Base-by-base conservation (phyloP, 1,140 invertebrate genomes). In the Conopomorpha cramerella region DNA sequence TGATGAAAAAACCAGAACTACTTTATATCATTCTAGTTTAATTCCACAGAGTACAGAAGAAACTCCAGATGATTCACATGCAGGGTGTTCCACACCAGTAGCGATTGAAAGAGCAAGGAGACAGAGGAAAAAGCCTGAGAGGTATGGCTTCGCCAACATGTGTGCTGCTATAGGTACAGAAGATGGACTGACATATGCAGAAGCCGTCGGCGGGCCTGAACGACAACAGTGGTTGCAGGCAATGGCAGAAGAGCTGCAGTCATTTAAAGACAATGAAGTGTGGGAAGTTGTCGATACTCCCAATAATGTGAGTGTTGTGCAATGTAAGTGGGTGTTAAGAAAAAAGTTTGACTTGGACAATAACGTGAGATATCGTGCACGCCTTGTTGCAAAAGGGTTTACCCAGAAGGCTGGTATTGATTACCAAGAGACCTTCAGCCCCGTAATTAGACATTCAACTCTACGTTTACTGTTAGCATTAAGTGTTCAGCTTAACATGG, bases 371-470 rank as follows among this genome's bases (percentile, higher is more conserved):
- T 54, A 46, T 35, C 67, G 61, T 30, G 45, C 55, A 0, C 17
- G 66, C 16, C 41, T 77, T 0, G 64, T 66, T 8, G 51, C 55
- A 4, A 43, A 41, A 36, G 67, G 67, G 1, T 72, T 45, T 41
- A 30, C 7, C 10, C 71, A 77, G 39, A 25, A 23, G 6, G 16
- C 46, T 33, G 68, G 65, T 8, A 38, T 63, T 2, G 65, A 73
- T 31, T 71, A 49, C 37, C n/a, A 41, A 10, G 54, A 63, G 30
- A 61, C 51, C 12, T 63, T 44, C 34, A 39, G 50, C 35, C 55
- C 62, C n/a, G 55, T 71, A 2, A n/a, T n/a, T n/a, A n/a, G n/a
- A n/a, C n/a, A n/a, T n/a, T n/a, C n/a, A n/a, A n/a, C n/a, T n/a
- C n/a, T 52, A 1, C 17, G 46, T 29, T 10, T 47, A 8, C 16